Evolutionary conservation across 2,888 invertebrate species (phyloP), one percentile per base, ranked within the genome.

Genomic region (Pogonocherus hispidulus): DNA sequence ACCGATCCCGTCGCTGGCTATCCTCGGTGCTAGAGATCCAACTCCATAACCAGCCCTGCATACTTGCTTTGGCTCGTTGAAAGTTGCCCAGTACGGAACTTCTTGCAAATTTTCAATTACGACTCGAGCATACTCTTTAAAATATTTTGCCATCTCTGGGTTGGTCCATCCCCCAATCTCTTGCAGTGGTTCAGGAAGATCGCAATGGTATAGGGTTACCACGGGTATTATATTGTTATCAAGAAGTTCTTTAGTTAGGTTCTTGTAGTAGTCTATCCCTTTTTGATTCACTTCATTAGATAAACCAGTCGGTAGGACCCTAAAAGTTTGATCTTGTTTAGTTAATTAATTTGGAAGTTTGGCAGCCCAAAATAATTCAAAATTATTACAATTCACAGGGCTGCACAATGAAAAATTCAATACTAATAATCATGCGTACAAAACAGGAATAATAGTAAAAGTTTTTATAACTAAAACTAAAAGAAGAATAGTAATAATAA

Each of bases 181-280:
- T n/a, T 88, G 86, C 3, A 89, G 78, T 1, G 83, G 74, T 63
- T 88, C 86, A 0, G 88, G 89, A 72, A 89, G 75, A 74, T 89
- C 89, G 89, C 88, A 89, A 54, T 88, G 88, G 75, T 85, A 86
- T 0, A 88, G 18, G 3, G 89, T 90, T 4, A 88, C 77, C 11
- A 87, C 67, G 0, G 91, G 90, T 66, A 85, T 81, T 20, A 91
- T 88, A 11, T 86, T 87, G 57, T 86, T 85, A 44, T 80, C 84
- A 14, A 87, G 74, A 0, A 91, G 83, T 47, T 83, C 87, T 76
- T 93, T 87, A 62, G 95, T 91, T 46, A 95, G 84, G 73, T 91
- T 89, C 77, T 90, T 91, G 82, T 95, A 95, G 83, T 94, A 94
- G 64, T 89, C 85, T 9, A 95, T 87, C 16, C 93, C 95, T 1